Evolutionary conservation across 2,797 vertebrate species (phyloP), one percentile per base, ranked within the genome.

Genomic region (Cryptoprocta ferox): DNA sequence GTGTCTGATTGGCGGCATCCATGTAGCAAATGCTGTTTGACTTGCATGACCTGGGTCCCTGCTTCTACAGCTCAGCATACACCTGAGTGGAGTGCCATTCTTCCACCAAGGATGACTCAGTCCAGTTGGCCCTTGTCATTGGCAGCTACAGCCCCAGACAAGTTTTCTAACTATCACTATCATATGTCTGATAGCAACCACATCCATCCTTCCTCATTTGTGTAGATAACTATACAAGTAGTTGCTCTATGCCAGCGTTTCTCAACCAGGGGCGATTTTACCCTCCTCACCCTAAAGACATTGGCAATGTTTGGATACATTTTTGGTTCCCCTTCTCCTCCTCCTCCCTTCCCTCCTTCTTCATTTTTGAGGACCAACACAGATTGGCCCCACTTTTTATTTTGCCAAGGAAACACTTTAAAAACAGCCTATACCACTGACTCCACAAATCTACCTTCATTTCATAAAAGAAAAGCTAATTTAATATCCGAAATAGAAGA

Each of bases 351-450:
- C 68, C 71, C 39, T 39, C 35, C 5, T 65, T 32, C 37, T 81
- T 10, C 3, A 30, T 39, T 95, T 81, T 86, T 37, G 48, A 86
- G 50, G 66, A 30, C 48, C 39, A 35, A 10, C 24, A 32, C 87
- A 88, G 61, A 87, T 78, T 53, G 53, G 30, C 32, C 28, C 8
- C 42, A 10, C 56, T 21, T 85, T 92, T 75, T 75, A 35, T 50
- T 90, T 93, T 95, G 53, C 50, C 21, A 87, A 30, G 19, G 9
- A 65, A 82, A 89, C 15, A 73, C 50, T n/a, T 94, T 68, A 15
- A 61, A 76, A 89, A 78, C 18, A 68, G 28, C 18, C 32, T 68
- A 0, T 32, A 78, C 30, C 24, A 35, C 24, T 42, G 6, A 85
- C 26, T 78, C 30, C 24, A 42, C 35, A 85, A 79, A 71, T 19